A percentile compares a stretch with the other conserved stretches of the same genome.
phyloP scores from a whole-genome alignment of 2,113 vertebrate genomes.

The Tragulus kanchil region DNA sequence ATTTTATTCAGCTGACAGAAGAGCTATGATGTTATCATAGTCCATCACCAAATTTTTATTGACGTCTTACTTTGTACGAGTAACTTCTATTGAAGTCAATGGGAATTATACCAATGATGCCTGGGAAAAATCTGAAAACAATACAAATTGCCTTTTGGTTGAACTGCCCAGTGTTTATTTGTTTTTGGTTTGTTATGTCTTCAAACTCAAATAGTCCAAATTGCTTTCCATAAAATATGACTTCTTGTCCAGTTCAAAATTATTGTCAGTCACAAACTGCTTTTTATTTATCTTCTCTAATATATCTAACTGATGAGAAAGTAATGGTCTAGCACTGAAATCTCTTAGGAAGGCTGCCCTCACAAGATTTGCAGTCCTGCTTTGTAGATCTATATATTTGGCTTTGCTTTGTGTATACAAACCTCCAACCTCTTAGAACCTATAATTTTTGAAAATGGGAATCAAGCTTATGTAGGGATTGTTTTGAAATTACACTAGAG shows the following conservation, averaged over 20 bases:
- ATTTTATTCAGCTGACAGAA: slow-evolving; percentile 29
- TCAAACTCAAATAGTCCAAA: slow-evolving; percentile 42
- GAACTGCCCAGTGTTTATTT: neutral
- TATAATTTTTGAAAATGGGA: neutral
- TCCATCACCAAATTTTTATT: neutral
- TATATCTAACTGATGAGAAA: neutral
- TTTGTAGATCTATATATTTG: neutral
- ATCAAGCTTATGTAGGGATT: neutral
- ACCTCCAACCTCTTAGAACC: neutral
- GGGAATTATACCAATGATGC: neutral
- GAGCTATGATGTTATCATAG: neutral
- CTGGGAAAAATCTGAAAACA: slow-evolving; percentile 26
- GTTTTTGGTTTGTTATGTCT: neutral
- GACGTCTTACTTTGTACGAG: neutral
- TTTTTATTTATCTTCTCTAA: slow-evolving; percentile 52
- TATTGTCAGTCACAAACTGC: neutral
- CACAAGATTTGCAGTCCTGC: neutral
- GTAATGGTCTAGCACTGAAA: neutral
- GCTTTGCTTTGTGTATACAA: neutral
- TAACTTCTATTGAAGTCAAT: neutral
- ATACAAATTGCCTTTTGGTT: neutral
- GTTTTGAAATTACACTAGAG: neutral
- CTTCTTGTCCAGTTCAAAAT: slow-evolving; percentile 18
- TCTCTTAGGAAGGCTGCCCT: neutral
- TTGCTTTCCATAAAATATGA: slow-evolving; percentile 44